Evolutionary conservation across 2,888 invertebrate species (phyloP), one percentile per base, ranked within the genome.

Genomic region (Pristionchus maxplancki): DNA sequence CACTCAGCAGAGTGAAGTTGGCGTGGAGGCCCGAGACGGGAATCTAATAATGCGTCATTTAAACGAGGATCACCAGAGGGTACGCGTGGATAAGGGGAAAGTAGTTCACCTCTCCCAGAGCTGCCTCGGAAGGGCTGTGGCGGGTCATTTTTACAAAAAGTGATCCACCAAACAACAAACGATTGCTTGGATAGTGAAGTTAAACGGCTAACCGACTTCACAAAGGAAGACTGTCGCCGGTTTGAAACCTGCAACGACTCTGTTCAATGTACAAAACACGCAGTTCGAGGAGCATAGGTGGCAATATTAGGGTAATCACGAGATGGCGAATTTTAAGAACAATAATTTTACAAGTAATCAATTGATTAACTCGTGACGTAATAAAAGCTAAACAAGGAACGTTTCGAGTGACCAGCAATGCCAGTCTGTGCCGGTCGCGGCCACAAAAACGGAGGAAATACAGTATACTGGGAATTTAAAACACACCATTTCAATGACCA

Each of bases 191-290:
- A 11, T 48, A 50, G 20, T 28, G 81, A 81, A 81, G 81, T 50
- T 50, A 24, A 81, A 50, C 81, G 50, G 81, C 48, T 40, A 81
- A 81, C 81, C 31, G 81, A 81, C 81, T 81, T 81, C 81, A 48
- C 81, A 81, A 74, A 48, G 81, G 81, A 81, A 81, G 81, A 50
- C 81, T 81, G 81, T 81, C 81, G 81, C 81, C 81, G 81, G 81
- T 84, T 84, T 62, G 84, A 62, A 62, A 58, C 84, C 84, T 84
- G 8, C 20, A 53, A 37, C 24, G 50, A 62, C 9, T 37, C 24
- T 2, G 24, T 8, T 31, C 2, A 31, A 11, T 44, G 11, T n/a
- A 24, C n/a, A 9, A 24, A 78, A 15, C n/a, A 24, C 1, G 71
- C 34, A 20, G 15, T 44, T 9, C 9, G 11, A 44, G n/a, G 9